Conservation (phyloP, 2,888 invertebrate genomes). For the Ophion obscuratus region DNA sequence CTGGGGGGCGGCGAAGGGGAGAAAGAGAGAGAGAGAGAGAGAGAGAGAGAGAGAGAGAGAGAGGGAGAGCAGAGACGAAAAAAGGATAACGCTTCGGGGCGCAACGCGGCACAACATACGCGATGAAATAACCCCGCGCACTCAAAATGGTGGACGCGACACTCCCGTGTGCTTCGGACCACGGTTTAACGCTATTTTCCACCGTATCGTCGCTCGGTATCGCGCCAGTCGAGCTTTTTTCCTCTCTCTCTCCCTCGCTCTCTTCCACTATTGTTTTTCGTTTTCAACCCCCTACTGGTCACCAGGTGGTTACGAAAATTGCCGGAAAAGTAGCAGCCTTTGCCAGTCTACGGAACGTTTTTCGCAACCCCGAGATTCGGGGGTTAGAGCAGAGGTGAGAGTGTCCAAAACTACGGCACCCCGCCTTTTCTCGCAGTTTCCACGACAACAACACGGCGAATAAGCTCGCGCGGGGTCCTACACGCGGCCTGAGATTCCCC, state of each 20-base stretch:
- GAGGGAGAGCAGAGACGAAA: background rate
- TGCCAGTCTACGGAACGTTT: too few species aligned
- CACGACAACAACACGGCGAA: background rate
- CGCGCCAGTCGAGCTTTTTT: slow-evolving; percentile 42
- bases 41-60: background rate
- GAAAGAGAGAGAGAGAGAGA: background rate
- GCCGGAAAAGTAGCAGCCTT: too few species aligned
- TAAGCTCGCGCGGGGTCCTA: background rate
- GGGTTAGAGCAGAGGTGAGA: too few species aligned
- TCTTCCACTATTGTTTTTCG: background rate
- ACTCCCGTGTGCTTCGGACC: slow-evolving; percentile 74
- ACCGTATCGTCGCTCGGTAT: slow-evolving; percentile 49
- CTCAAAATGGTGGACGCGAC: slow-evolving; percentile 82
- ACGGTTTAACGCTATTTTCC: slow-evolving; percentile 52
- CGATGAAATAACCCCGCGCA: slow-evolving; percentile 80
- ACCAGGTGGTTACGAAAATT: too few species aligned
- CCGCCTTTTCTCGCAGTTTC: too few species aligned
- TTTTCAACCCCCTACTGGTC: too few species aligned
- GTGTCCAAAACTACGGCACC: too few species aligned
- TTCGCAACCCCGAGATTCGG: too few species aligned
- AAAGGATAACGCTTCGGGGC: slow-evolving; percentile 6
- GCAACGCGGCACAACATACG: slow-evolving; percentile 47
- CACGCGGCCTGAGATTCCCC: background rate
- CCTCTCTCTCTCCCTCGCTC: background rate
- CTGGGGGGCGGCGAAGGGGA: too few species aligned